Evolutionary conservation across 2,888 invertebrate species (phyloP).

Genomic region (Diploptera punctata): DNA sequence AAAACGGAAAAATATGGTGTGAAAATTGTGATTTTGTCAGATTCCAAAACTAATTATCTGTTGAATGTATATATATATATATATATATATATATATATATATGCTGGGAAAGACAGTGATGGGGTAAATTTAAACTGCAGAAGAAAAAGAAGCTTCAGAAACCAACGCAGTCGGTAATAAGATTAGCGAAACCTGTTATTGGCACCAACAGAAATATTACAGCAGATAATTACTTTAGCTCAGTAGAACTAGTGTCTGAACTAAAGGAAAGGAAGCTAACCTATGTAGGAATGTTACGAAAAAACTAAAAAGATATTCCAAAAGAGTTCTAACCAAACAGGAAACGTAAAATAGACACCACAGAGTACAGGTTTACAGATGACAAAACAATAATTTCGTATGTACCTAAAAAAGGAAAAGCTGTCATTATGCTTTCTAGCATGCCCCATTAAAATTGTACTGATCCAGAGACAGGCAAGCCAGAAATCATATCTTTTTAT

Average conservation of each 20-base stretch:
- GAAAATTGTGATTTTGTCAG: constrained; percentile 45
- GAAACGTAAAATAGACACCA: no score
- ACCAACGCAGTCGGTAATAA: constrained; percentile 48
- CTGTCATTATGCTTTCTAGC: no score
- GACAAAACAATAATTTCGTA: no score
- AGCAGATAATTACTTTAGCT: constrained; percentile 50
- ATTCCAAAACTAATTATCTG: constrained; percentile 45
- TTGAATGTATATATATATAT: constrained; percentile 47
- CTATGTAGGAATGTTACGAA: not conserved
- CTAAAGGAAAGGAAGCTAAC: not conserved
- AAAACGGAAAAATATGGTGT: constrained; percentile 48
- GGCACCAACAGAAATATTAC: constrained; percentile 49
- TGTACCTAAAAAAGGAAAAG: no score
- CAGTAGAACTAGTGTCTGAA: constrained; percentile 42
- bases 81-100: no score
- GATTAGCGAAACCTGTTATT: constrained; percentile 46
- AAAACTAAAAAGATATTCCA: not conserved
- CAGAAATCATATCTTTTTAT: no score
- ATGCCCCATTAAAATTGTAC: no score
- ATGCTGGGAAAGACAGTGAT: constrained; percentile 48
- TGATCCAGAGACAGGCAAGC: no score
- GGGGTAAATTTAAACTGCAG: constrained; percentile 44
- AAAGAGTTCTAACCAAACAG: not conserved
- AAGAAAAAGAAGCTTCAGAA: constrained; percentile 46
- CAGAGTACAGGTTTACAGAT: no score